These are phyloP conservation scores for Ptyas mucosa DNA, from an alignment of 2,113 vertebrate genomes.

Conservation along the genomic window DNA sequence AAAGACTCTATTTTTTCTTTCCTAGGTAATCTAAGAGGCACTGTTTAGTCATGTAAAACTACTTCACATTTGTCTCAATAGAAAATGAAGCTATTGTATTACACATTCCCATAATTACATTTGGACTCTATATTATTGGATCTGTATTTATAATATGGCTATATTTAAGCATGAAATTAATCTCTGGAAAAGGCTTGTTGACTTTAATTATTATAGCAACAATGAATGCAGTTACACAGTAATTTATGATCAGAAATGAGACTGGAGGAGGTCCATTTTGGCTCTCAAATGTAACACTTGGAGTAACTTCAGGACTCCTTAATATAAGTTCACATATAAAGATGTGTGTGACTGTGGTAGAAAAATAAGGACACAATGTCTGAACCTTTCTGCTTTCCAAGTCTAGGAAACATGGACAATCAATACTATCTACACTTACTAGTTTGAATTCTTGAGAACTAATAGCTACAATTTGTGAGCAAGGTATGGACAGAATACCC, in stretches of 20 bases:
- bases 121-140: slow-evolving; percentile 3
- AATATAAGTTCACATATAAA: slow-evolving; percentile 9
- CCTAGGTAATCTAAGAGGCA: slow-evolving; percentile 47
- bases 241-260: slow-evolving; percentile 40
- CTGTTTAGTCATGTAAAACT: slow-evolving; percentile 60
- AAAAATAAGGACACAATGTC: not conserved
- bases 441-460: slow-evolving; percentile 18
- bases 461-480: not conserved
- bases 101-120: slow-evolving; percentile 57
- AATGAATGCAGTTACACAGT: slow-evolving; percentile 4
- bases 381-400: slow-evolving; percentile 1
- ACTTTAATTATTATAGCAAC: slow-evolving; percentile 26
- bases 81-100: slow-evolving; percentile 64
- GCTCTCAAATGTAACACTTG: not conserved
- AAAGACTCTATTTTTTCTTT: slow-evolving; percentile 46
- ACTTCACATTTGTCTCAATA: slow-evolving; percentile 59
- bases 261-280: slow-evolving; percentile 39
- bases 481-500: not conserved
- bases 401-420: not conserved
- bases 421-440: not conserved
- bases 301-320: not conserved
- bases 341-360: not conserved
- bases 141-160: slow-evolving; percentile 35
- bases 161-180: slow-evolving; percentile 63
- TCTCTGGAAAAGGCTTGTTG: slow-evolving; percentile 35